phyloP scores from a whole-genome alignment of 2,113 vertebrate genomes.

The Chaetura pelagica region DNA sequence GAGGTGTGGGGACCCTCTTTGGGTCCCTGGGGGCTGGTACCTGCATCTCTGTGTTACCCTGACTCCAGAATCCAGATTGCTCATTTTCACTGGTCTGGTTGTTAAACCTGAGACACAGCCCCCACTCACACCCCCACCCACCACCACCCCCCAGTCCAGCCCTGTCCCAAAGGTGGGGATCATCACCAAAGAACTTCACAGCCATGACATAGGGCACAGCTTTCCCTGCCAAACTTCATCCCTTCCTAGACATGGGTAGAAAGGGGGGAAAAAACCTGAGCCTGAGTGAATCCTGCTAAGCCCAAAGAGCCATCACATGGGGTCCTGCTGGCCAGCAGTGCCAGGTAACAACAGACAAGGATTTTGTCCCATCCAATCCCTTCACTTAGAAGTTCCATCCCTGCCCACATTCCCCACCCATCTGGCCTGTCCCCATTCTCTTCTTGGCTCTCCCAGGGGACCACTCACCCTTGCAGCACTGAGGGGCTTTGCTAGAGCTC shows the following conservation, averaged over 20 bases:
- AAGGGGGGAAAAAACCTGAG: no score
- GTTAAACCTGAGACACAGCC: not conserved
- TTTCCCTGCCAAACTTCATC: not conserved
- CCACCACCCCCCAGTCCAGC: not conserved
- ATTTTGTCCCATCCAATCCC: not conserved
- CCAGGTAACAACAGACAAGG: accelerated
- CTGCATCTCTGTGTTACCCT: accelerated
- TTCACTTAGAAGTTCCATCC: accelerated
- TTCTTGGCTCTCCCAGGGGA: not conserved
- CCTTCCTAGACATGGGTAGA: no score
- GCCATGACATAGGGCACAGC: not conserved
- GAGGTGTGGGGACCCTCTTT: accelerated
- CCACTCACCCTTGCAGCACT: not conserved
- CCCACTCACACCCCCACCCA: accelerated
- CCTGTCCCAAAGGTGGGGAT: accelerated
- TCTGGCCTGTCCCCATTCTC: not conserved
- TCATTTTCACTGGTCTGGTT: not conserved
- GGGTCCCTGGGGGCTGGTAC: accelerated
- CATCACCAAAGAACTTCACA: not conserved
- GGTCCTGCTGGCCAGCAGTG: accelerated
- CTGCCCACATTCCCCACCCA: accelerated
- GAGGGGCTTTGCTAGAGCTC: not conserved
- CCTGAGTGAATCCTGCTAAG: not conserved
- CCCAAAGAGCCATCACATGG: no score
- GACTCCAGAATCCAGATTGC: not conserved